Evolutionary conservation across 2,113 vertebrate species (phyloP).

Genomic region (Pica pica): DNA sequence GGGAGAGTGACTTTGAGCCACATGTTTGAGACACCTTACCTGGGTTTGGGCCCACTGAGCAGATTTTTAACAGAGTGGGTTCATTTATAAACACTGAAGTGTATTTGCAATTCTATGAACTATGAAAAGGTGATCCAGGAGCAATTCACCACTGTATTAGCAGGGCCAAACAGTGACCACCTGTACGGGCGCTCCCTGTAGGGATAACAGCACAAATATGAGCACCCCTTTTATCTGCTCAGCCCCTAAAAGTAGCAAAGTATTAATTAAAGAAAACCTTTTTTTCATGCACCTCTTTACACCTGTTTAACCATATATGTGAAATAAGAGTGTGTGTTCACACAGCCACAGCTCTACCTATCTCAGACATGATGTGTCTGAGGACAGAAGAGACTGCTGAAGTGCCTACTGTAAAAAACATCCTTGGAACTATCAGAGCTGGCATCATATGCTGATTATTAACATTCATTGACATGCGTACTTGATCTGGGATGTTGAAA

Average conservation of each 20-base stretch:
- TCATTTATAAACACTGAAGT: neutral
- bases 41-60: neutral
- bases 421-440: neutral
- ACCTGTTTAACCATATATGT: neutral
- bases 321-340: neutral
- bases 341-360: neutral
- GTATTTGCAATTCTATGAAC: neutral
- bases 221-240: neutral
- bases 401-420: neutral
- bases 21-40: neutral
- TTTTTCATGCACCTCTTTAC: neutral
- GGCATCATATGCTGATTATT: neutral
- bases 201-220: neutral
- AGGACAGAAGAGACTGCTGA: neutral
- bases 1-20: neutral
- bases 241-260: neutral
- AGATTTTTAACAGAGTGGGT: neutral
- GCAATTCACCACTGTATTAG: neutral
- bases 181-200: neutral
- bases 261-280: neutral
- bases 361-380: neutral
- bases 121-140: neutral
- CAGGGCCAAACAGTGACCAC: neutral
- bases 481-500: neutral
- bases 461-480: neutral